These are phyloP conservation scores for Glyphotaelius pellucidus DNA, from an alignment of 2,888 invertebrate species.

Conservation along the genomic window DNA sequence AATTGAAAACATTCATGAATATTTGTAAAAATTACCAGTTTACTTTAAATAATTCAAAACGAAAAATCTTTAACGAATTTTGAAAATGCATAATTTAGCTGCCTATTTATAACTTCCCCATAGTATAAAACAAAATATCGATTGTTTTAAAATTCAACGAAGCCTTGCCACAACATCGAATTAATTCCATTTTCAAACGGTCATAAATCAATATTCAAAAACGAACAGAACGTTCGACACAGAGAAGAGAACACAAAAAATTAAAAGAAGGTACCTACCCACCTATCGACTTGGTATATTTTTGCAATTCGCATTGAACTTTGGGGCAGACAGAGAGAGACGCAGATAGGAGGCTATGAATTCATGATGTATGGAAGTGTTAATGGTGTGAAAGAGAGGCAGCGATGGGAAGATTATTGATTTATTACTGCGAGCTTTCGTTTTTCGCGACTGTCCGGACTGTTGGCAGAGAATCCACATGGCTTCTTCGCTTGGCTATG, in stretches of 20 bases:
- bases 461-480: constrained; percentile 37
- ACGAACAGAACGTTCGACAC: constrained; percentile 38
- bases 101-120: background rate
- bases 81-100: constrained; percentile 8
- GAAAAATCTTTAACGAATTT: background rate
- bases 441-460: constrained; percentile 49
- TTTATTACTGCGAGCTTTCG: constrained; percentile 64
- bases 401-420: constrained; percentile 65
- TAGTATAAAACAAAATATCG: constrained; percentile 27
- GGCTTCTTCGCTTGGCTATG: background rate
- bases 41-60: background rate
- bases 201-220: constrained; percentile 40
- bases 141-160: constrained; percentile 45
- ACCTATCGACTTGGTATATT: background rate
- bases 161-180: constrained; percentile 33
- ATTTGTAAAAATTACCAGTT: background rate
- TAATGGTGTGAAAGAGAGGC: constrained; percentile 65
- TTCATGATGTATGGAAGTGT: constrained; percentile 65
- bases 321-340: constrained; percentile 46
- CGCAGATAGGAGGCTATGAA: constrained; percentile 41
- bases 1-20: background rate
- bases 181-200: constrained; percentile 48
- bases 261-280: constrained; percentile 10
- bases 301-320: constrained; percentile 31
- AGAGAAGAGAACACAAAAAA: constrained; percentile 38